Percentiles rank a stretch among this genome's conserved stretches.
Evolutionary conservation across 1,140 invertebrate species (phyloP).

Genomic region (Drosophila baimaii): DNA sequence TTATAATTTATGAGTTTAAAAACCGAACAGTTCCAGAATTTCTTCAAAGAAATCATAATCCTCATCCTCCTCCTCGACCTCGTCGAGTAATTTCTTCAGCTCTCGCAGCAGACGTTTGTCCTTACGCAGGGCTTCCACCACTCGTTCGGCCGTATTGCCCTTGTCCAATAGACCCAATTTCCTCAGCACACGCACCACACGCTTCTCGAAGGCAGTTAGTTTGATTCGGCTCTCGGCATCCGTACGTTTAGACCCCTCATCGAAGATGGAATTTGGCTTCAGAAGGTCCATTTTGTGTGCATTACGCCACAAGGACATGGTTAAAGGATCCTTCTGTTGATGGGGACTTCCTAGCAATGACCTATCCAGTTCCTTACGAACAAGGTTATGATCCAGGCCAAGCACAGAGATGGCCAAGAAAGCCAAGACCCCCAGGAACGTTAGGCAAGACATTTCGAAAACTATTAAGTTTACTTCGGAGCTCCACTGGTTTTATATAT

Average conservation of each 20-base stretch:
- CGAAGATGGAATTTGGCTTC: not conserved
- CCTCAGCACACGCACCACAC: not conserved
- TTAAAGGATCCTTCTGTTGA: not conserved
- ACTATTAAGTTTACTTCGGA: not conserved
- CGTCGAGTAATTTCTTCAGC: constrained; percentile 33
- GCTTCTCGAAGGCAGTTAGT: not conserved
- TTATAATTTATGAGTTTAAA: not conserved
- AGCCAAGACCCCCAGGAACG: not conserved
- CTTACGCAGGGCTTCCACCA: not conserved
- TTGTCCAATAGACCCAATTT: not conserved
- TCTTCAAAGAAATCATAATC: not conserved
- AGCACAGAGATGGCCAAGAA: not conserved
- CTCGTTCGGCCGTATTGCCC: not conserved
- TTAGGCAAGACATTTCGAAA: constrained; percentile 2
- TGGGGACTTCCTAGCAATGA: not conserved
- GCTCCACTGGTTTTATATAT: not conserved
- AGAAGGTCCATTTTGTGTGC: not conserved
- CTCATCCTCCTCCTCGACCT: not conserved
- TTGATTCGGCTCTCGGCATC: not conserved
- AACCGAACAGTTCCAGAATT: not conserved
- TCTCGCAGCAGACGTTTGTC: not conserved
- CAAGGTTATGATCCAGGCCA: not conserved
- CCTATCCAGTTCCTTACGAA: not conserved
- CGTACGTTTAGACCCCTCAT: not conserved
- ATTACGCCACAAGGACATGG: not conserved